Base-by-base conservation (phyloP, 2,113 vertebrate species). In the Tetraodon nigroviridis region DNA sequence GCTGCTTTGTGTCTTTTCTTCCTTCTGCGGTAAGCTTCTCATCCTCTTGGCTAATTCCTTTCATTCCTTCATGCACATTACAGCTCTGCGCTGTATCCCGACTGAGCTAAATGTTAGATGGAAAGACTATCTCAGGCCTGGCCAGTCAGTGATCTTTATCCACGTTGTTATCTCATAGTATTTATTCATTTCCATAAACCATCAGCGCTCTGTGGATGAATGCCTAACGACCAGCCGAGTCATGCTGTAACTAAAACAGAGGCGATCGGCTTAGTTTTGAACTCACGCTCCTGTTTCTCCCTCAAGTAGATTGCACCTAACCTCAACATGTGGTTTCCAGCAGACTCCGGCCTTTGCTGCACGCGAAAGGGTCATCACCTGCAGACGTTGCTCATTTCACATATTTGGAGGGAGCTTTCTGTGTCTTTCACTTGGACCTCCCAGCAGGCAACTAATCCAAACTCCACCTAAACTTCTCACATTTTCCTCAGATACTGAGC, bases 361-460 rank as follows among this genome's bases (percentile, higher is more conserved):
- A 76, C 58, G 75, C 67, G 66, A 71, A 68, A 69, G 68, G 71
- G 72, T 79, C 50, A 54, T 59, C 11, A 49, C 51, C 40, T 52
- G 60, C 64, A 73, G 83, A 79, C 73, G 20, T 63, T 79, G 82
- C 83, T 85, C 71, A 75, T 85, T 82, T 81, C 53, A 67, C 77
- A 55, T 73, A 79, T 84, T 75, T 79, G 45, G 52, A 13, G 24
- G 58, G 58, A 14, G 67, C 69, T 81, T 77, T 79, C 77, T 71
- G 75, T 66, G 29, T 70, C 67, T 59, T 57, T 55, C 49, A 53
- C 56, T 27, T 57, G 58, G 82, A 79, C 79, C 76, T 80, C 75
- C 81, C 83, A 79, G 77, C 70, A 76, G 77, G 68, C 42, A 44
- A 16, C 47, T 3, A 80, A 76, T 84, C 77, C 74, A 64, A 64